Evolutionary conservation across 2,113 vertebrate genomes (phyloP).

Genomic region (Gymnarchus niloticus): DNA sequence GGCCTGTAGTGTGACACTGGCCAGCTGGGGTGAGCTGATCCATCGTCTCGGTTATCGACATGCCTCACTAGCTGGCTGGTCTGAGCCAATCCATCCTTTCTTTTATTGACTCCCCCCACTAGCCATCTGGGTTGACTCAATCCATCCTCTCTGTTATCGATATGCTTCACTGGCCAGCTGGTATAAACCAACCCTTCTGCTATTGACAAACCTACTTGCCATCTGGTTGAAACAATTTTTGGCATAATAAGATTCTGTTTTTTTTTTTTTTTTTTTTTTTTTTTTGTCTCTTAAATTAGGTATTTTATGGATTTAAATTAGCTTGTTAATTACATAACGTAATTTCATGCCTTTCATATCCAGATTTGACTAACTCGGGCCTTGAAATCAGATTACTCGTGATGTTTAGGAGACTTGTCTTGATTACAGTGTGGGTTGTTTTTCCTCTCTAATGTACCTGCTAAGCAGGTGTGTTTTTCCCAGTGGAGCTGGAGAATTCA

Average conservation of each 20-base stretch:
- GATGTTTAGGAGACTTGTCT: neutral
- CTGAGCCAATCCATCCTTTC: neutral
- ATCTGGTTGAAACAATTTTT: constrained; percentile 21
- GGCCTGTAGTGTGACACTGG: neutral
- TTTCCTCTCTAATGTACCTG: constrained; percentile 3
- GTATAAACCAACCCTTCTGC: constrained; percentile 6
- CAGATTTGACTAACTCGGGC: neutral
- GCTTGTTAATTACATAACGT: constrained; percentile 8
- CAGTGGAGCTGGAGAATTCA: neutral
- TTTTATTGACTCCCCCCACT: neutral
- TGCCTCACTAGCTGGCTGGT: neutral
- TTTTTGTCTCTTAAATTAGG: neutral
- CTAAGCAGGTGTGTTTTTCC: neutral
- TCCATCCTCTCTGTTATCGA: constrained; percentile 15
- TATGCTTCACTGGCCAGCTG: constrained; percentile 13
- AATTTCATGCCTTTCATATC: constrained; percentile 12
- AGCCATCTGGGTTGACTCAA: constrained; percentile 6
- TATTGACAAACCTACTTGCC: constrained; percentile 12
- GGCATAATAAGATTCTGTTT: constrained; percentile 11
- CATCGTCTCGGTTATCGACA: neutral
- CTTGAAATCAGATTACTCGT: neutral
- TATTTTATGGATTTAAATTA: constrained; percentile 20
- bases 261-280: neutral
- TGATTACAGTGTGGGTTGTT: neutral
- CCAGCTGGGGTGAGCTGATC: neutral